Evolutionary conservation across 1,140 invertebrate genomes (phyloP).

Genomic region (Penaeus vannamei): DNA sequence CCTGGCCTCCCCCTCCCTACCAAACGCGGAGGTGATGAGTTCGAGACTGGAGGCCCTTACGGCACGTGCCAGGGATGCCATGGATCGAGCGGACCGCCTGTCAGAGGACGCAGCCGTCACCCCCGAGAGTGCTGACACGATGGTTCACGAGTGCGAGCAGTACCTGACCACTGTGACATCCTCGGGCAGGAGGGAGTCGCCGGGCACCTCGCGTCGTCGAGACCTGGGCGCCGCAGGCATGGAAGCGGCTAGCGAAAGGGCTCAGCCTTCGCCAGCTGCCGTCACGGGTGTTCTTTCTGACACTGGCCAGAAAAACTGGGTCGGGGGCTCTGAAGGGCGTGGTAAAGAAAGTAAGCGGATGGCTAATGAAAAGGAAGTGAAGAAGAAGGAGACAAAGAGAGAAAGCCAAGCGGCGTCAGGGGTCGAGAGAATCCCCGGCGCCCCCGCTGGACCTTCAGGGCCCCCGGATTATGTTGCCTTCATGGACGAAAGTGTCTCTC

Average conservation of each 20-base stretch:
- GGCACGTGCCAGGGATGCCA: slow-evolving; percentile 78
- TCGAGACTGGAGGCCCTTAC: slow-evolving; percentile 76
- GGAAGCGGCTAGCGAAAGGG: slow-evolving; percentile 14
- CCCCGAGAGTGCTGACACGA: slow-evolving; percentile 57
- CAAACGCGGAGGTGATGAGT: slow-evolving; percentile 36
- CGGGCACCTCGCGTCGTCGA: slow-evolving; percentile 33
- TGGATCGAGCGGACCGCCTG: slow-evolving; percentile 77
- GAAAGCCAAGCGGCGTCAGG: slow-evolving; percentile 55
- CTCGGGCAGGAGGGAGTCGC: slow-evolving; percentile 1
- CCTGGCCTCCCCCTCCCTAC: neutral
- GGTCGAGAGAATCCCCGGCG: slow-evolving; percentile 44
- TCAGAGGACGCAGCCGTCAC: slow-evolving; percentile 43
- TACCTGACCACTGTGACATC: slow-evolving; percentile 55
- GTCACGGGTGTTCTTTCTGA: slow-evolving; percentile 44
- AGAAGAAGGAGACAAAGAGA: slow-evolving; percentile 48
- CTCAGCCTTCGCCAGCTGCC: slow-evolving; percentile 29
- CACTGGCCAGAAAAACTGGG: slow-evolving; percentile 67
- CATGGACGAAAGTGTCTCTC: slow-evolving; percentile 31
- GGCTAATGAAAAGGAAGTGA: slow-evolving; percentile 67
- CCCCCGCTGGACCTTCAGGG: slow-evolving; percentile 67
- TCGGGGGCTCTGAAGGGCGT: slow-evolving; percentile 68
- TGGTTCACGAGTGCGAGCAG: slow-evolving; percentile 61
- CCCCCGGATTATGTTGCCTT: slow-evolving; percentile 61
- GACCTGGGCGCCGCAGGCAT: neutral
- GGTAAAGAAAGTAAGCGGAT: slow-evolving; percentile 66